Conservation (phyloP, 2,888 invertebrate genomes). For the Watsonalla cultraria region DNA sequence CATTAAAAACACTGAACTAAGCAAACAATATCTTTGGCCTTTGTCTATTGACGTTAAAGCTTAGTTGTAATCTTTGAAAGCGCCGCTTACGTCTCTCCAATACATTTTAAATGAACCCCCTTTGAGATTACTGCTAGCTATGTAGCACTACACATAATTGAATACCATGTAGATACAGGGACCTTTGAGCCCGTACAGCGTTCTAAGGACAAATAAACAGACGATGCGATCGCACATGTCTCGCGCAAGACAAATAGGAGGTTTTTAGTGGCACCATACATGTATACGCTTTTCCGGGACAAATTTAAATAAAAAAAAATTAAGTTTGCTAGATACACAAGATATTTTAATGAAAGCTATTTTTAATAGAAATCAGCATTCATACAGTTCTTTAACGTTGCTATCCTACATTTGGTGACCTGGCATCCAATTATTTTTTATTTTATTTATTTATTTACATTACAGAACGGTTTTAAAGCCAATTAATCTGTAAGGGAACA, state of each 20-base stretch:
- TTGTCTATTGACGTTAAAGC: too few relatives aligned
- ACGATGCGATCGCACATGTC: constrained; percentile 63
- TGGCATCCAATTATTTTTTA: too few relatives aligned
- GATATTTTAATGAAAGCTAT: too few relatives aligned
- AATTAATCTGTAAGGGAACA: too few relatives aligned
- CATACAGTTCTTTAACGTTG: too few relatives aligned
- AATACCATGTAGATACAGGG: constrained; percentile 6
- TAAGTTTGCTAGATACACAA: too few relatives aligned
- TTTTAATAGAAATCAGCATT: too few relatives aligned
- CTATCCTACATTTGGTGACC: too few relatives aligned
- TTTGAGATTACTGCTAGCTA: not conserved
- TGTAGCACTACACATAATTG: constrained; percentile 9
- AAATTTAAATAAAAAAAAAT: not conserved
- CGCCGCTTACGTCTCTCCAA: not conserved
- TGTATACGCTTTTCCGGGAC: not conserved
- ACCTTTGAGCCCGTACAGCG: constrained; percentile 18
- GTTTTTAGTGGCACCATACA: constrained; percentile 5
- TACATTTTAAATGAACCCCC: not conserved
- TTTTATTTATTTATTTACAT: too few relatives aligned
- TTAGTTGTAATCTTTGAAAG: not conserved
- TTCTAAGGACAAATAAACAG: constrained; percentile 58
- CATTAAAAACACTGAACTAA: too few relatives aligned
- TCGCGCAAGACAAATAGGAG: constrained; percentile 62
- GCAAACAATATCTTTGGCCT: too few relatives aligned
- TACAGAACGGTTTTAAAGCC: too few relatives aligned